Percentiles rank a stretch among this genome's conserved stretches.
These are phyloP conservation scores for Heteronetta atricapilla DNA, from an alignment of 2,113 vertebrate species.

Conservation along the genomic window DNA sequence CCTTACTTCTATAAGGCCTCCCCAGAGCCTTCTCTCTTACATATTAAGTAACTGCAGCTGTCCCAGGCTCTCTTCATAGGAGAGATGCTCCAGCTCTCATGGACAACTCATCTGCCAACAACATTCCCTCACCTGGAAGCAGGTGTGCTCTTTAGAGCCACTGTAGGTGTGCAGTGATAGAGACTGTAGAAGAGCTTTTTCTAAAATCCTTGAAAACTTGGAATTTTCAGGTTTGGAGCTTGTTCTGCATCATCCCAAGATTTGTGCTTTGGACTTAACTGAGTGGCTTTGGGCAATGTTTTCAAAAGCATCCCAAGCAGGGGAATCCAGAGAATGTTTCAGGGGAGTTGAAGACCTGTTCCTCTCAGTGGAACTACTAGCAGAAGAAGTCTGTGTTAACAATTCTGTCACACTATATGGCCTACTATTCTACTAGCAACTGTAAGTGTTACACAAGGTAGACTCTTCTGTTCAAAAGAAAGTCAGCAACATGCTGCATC, in stretches of 20 bases:
- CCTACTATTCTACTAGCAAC: neutral
- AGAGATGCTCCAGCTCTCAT: neutral
- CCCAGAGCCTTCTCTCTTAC: too few relatives aligned
- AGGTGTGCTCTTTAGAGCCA: neutral
- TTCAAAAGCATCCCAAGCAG: neutral
- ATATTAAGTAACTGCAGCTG: too few relatives aligned
- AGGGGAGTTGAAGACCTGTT: neutral
- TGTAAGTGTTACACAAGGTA: neutral
- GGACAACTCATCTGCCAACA: neutral
- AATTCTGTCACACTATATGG: neutral
- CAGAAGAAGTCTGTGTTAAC: neutral
- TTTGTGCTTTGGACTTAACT: neutral
- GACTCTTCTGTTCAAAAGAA: neutral
- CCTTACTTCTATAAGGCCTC: too few relatives aligned
- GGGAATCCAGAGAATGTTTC: fast-evolving
- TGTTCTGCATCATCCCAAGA: neutral
- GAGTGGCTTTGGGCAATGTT: neutral
- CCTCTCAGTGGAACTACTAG: neutral
- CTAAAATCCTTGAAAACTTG: neutral
- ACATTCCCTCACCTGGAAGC: neutral
- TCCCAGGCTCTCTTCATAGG: neutral
- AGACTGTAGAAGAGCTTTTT: neutral
- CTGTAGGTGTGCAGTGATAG: neutral
- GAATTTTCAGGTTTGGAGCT: neutral
- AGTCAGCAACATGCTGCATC: neutral